Evolutionary conservation across 2,113 vertebrate genomes (phyloP).

Genomic region (Cavia aperea): DNA sequence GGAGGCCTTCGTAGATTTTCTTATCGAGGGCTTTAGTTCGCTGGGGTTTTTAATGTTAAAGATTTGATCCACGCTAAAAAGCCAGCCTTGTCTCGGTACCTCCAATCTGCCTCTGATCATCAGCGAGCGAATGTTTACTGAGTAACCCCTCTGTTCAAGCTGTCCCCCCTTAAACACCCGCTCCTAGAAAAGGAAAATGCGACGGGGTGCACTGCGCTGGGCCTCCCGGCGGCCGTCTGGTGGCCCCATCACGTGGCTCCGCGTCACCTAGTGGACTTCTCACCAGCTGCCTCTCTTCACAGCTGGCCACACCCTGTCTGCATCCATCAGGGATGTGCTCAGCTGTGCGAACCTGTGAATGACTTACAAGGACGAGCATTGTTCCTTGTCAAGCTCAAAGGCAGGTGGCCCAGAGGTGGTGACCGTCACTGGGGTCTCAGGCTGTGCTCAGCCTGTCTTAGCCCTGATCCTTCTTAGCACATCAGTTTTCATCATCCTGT

Average conservation of each 20-base stretch:
- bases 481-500: not conserved
- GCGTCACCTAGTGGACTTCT: no score
- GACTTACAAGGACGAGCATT: not conserved
- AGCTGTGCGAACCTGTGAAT: not conserved
- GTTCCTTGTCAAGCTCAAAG: not conserved
- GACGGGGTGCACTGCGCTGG: not conserved
- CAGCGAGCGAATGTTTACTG: conserved; percentile 15
- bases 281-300: not conserved
- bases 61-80: conserved; percentile 7
- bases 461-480: not conserved
- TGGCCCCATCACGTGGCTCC: not conserved
- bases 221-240: not conserved
- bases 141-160: not conserved
- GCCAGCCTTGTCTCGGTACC: not conserved
- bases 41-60: conserved; percentile 39
- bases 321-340: not conserved
- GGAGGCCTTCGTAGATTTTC: not conserved
- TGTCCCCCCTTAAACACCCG: not conserved
- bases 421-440: not conserved
- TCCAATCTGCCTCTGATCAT: not conserved
- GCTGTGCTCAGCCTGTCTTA: not conserved
- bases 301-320: not conserved
- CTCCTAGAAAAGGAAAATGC: not conserved
- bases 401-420: not conserved
- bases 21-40: conserved; percentile 3